phyloP scores from a whole-genome alignment of 2,888 invertebrate genomes.

The Gymnosoma rotundatum region DNA sequence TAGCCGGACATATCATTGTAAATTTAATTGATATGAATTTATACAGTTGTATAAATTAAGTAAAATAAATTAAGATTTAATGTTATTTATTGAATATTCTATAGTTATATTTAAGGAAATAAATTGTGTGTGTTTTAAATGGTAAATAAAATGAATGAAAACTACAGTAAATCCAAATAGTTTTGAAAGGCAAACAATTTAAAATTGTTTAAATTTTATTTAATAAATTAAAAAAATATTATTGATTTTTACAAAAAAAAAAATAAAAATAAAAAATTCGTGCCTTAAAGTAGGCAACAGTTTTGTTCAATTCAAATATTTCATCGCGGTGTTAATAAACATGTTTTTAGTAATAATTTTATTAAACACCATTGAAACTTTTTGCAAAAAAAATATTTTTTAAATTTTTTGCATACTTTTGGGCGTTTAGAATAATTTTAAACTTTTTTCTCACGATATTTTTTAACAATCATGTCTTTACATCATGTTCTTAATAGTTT shows the following conservation, averaged over 20 bases:
- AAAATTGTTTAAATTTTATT: not conserved
- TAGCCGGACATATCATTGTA: slow-evolving; percentile 39
- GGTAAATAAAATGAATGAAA: not conserved
- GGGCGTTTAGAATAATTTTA: not conserved
- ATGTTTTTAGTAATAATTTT: no score
- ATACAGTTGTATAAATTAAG: slow-evolving; percentile 35
- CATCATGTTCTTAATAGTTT: not conserved
- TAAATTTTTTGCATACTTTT: not conserved
- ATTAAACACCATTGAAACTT: no score
- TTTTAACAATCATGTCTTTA: not conserved
- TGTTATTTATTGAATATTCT: slow-evolving; percentile 55
- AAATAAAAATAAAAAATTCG: no score
- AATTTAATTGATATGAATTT: slow-evolving; percentile 27
- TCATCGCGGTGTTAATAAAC: no score
- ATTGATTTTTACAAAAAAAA: no score
- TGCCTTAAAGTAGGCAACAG: no score
- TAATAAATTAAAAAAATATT: no score
- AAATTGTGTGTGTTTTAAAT: not conserved
- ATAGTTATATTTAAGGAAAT: not conserved
- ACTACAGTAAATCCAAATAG: slow-evolving; percentile 7
- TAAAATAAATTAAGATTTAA: slow-evolving; percentile 53
- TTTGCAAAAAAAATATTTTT: no score
- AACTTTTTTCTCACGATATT: no score
- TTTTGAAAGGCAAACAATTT: not conserved
- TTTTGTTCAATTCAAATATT: no score